These are phyloP conservation scores for Wiebesia pumilae DNA, from an alignment of 1,140 invertebrate genomes.

Conservation along the genomic window DNA sequence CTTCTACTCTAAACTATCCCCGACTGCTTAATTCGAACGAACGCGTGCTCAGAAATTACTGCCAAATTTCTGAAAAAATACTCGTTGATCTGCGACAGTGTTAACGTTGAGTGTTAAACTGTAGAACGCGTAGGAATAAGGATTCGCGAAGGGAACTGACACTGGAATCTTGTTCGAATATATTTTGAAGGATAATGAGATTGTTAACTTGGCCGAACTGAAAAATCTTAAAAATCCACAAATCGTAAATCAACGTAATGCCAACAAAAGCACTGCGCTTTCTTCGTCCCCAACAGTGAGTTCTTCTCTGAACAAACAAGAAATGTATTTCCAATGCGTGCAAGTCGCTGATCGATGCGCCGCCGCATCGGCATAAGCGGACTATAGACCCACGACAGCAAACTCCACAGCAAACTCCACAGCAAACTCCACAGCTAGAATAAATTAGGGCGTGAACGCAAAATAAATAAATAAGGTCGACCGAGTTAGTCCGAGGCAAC, in stretches of 20 bases:
- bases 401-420: background rate
- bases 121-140: background rate
- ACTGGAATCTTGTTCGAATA: no score
- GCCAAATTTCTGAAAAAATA: no score
- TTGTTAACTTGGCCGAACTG: background rate
- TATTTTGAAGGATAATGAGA: background rate
- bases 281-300: background rate
- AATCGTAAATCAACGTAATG: background rate
- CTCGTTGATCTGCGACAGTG: no score
- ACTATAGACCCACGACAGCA: background rate
- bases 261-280: background rate
- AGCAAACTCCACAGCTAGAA: background rate
- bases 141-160: background rate
- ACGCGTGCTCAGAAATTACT: no score
- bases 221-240: background rate
- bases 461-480: conserved; percentile 47
- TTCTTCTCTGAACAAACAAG: background rate
- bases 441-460: conserved; percentile 32
- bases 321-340: background rate
- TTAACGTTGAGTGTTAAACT: no score
- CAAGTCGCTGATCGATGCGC: background rate
- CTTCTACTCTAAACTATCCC: no score
- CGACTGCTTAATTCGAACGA: no score
- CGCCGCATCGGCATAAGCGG: background rate
- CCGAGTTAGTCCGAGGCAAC: background rate